Base-by-base conservation (phyloP, 2,797 vertebrate species). In the Cirrhinus mrigala region DNA sequence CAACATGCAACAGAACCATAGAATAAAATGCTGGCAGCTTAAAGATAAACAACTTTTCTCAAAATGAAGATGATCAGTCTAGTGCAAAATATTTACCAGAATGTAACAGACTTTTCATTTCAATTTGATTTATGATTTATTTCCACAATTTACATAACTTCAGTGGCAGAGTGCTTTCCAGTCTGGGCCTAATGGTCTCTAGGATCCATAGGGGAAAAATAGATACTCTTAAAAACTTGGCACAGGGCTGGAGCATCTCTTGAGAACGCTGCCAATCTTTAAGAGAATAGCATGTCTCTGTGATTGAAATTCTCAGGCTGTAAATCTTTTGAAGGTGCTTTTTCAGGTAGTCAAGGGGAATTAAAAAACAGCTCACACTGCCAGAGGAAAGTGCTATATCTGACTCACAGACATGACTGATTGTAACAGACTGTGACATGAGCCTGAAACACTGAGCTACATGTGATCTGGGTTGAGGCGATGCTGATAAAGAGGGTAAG, bases 291-390 rank as follows among this genome's bases (percentile, higher is more conserved):
- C 56, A 24, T 52, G 29, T 52, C 71, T 66, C 27, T 33, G 12
- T 82, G 52, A 60, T 46, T 71, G 18, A 6, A 66, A 83, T 24
- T 75, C 70, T 83, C 44, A 64, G 71, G 18, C 20, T 37, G 20
- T 75, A 75, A 83, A 83, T 82, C 52, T 60, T 29, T 37, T 71
- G 33, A 71, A 71, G 80, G 80, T 73, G 68, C 29, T 20, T 75
- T 62, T 64, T 52, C 54, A 48, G 37, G 40, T 73, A 48, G n/a
- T 58, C 37, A 82, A 73, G 54, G 40, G 68, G 16, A 82, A 60
- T 82, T 29, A 46, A 60, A 52, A 73, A 56, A 56, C 22, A 56
- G 46, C 33, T 56, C 48, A 81, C 29, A 48, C 24, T 15, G 40
- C 54, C 54, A 7, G 44, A 75, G 14, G 27, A 82, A 75, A 74